Conservation (phyloP, 2,113 vertebrate genomes). For the Macroglossus sobrinus region DNA sequence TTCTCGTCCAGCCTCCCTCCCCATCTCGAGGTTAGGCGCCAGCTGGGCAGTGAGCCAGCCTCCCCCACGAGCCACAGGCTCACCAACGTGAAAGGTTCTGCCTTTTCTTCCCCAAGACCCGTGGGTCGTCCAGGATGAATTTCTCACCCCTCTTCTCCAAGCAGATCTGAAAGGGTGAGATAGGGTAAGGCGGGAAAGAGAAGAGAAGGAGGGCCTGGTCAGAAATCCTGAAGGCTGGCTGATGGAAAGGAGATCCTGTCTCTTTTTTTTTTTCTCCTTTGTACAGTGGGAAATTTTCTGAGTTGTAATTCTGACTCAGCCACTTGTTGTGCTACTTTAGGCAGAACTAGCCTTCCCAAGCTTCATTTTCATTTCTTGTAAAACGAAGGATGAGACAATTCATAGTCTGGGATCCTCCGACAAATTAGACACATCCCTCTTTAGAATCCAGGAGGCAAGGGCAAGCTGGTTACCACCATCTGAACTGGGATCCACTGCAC, state of each 20-base stretch:
- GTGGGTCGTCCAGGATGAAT: slow-evolving; percentile 18
- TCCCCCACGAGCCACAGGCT: background rate
- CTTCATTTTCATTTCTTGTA: background rate
- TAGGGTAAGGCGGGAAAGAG: background rate
- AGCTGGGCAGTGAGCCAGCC: background rate
- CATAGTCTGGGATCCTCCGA: background rate
- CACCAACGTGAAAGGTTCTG: slow-evolving; percentile 4
- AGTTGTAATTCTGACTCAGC: background rate
- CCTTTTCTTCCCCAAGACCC: slow-evolving; percentile 43
- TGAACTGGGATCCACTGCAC: background rate
- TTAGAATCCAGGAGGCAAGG: background rate
- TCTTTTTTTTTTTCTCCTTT: background rate
- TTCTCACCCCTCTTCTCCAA: background rate
- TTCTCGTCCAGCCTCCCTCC: background rate
- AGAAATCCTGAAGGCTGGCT: background rate
- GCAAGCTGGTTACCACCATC: background rate
- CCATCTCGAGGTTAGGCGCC: background rate
- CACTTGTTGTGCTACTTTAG: background rate
- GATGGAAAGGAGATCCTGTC: too few relatives aligned
- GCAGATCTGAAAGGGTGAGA: background rate
- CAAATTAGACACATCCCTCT: background rate
- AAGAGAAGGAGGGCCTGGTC: background rate
- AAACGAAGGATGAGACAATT: background rate
- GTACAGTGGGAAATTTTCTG: background rate
- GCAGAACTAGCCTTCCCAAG: background rate